These are phyloP conservation scores for Progne subis DNA, from an alignment of 2,113 vertebrate species.

Conservation along the genomic window DNA sequence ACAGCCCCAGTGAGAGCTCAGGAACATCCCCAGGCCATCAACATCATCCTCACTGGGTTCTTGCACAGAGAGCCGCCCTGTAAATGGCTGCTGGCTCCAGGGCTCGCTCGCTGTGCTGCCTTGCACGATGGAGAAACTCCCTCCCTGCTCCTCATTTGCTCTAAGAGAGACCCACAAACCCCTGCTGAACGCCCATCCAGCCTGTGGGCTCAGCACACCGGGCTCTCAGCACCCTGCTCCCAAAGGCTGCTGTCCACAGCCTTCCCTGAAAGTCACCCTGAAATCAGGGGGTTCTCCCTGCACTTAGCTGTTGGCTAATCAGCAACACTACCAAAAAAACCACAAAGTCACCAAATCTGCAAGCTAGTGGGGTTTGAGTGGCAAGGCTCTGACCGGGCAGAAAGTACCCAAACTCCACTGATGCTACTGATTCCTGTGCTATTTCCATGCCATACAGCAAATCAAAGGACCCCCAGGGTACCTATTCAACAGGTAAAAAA, in stretches of 20 bases:
- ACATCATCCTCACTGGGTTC: not conserved
- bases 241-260: not conserved
- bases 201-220: not conserved
- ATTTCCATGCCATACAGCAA: not conserved
- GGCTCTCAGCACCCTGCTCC: not conserved
- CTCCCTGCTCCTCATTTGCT: not conserved
- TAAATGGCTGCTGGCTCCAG: not conserved
- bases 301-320: not conserved
- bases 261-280: not conserved
- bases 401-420: not conserved
- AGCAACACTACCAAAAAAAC: not conserved
- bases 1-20: not conserved
- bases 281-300: not conserved
- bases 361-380: not conserved
- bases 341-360: not conserved
- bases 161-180: not conserved
- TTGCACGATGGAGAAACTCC: not conserved
- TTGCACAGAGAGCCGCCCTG: not conserved
- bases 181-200: not conserved
- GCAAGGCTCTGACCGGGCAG: not conserved
- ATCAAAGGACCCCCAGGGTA: constrained; percentile 20
- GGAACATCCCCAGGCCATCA: not conserved
- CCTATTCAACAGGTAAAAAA: constrained; percentile 23
- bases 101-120: not conserved
- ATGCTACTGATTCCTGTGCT: not conserved